Evolutionary conservation across 2,888 invertebrate genomes (phyloP), one percentile per base, ranked within the genome.

Genomic region (Cepaea hortensis): DNA sequence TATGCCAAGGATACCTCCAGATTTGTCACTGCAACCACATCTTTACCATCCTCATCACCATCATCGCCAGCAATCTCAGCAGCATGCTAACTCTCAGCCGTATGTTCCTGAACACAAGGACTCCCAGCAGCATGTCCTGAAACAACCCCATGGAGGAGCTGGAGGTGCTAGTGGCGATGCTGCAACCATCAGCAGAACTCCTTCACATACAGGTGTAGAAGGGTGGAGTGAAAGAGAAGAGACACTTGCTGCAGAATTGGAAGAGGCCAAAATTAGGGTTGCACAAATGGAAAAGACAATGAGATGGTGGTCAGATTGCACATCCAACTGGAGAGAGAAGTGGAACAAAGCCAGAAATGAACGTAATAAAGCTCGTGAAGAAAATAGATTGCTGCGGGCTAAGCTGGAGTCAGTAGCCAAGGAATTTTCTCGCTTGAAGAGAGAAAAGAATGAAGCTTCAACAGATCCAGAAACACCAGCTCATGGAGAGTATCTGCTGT

Each of bases 231-330:
- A 87, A 23, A 92, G 94, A 85, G 94, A 96, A 95, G 96, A 96
- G 80, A 94, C 96, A 87, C 95, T 96, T 18, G 95, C 96, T 92
- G 95, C 98, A 81, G 99, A 99, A 94, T 95, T 99, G 90, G 98
- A 99, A 93, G 99, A 99, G 93, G 98, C 98, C 0, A 95, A 98
- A 90, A 98, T 98, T 5, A 95, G 99, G 89, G 98, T 98, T 23
- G 97, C 98, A 0, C 99, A 99, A 95, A 99, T 99, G 99, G 99
- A 99, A 94, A 99, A 99, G 95, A 99, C 99, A 0, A 99, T 99
- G 98, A 90, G 98, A 87, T 99, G 99, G 99, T 99, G 97, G 99
- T 98, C 97, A 84, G 99, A 99, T 94, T 99, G 99, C 94, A 99
- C 99, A 0, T 98, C 98, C 0, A 97, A 97, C 94, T 98, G 98